Evolutionary conservation across 2,113 vertebrate species (phyloP).

Genomic region (Lichenostomus cassidix): DNA sequence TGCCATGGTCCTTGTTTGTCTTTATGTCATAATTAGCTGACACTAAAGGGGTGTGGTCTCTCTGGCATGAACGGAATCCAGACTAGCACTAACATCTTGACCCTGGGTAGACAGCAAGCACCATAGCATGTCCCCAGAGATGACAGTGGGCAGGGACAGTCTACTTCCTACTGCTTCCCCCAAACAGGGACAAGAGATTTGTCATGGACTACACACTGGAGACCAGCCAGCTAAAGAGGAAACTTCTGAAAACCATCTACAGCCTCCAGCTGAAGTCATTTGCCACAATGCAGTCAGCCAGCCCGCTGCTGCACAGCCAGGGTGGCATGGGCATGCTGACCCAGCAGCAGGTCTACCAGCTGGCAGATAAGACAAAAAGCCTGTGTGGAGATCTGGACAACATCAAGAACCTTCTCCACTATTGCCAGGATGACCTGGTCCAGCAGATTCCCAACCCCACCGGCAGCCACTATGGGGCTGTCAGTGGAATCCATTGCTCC

Average conservation of each 20-base stretch:
- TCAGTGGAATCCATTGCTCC: constrained; percentile 64
- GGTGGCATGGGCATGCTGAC: constrained; percentile 62
- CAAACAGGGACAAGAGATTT: background rate
- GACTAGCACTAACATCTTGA: background rate
- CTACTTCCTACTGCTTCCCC: background rate
- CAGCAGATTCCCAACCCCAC: constrained; percentile 26
- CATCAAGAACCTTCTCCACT: constrained; percentile 46
- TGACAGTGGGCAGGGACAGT: background rate
- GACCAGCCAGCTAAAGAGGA: constrained; percentile 58
- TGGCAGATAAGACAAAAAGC: constrained; percentile 52
- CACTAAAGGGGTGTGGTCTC: background rate
- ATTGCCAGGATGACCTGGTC: constrained; percentile 40
- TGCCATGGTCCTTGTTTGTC: background rate
- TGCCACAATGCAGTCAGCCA: constrained; percentile 2
- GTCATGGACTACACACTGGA: constrained; percentile 61
- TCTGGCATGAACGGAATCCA: background rate
- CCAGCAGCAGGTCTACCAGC: constrained; percentile 52
- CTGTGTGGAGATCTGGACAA: constrained; percentile 50
- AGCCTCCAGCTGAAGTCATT: constrained; percentile 54
- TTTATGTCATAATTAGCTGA: background rate
- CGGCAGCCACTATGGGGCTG: background rate
- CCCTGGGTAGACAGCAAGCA: background rate
- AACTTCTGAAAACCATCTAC: constrained; percentile 68
- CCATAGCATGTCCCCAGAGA: background rate
- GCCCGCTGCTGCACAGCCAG: constrained; percentile 31